Conservation (phyloP, 2,113 vertebrate genomes). For the Anthoscopus minutus region DNA sequence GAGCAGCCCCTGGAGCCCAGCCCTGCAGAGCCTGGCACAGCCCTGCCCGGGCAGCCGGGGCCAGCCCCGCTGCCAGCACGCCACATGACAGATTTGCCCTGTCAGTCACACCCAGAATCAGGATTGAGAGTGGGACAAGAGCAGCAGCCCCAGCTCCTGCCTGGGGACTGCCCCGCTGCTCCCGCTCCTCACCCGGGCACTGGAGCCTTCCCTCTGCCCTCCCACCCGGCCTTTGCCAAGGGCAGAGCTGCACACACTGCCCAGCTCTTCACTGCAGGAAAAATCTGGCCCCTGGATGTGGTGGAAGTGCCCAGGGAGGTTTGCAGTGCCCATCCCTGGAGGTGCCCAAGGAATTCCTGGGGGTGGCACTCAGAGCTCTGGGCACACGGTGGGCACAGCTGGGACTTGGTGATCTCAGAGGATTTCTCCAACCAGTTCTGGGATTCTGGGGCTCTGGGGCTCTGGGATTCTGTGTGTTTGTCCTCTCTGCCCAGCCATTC, state of each 20-base stretch:
- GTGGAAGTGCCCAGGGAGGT: too few species aligned
- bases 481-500: fast-evolving
- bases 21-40: too few species aligned
- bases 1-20: too few species aligned
- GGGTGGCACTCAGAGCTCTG: neutral
- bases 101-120: neutral
- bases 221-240: too few species aligned
- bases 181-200: neutral
- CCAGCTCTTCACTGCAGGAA: neutral
- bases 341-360: neutral
- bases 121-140: fast-evolving
- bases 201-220: neutral
- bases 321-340: too few species aligned
- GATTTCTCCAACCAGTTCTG: neutral
- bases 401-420: neutral
- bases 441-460: neutral
- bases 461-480: neutral
- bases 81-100: neutral
- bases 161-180: neutral
- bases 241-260: fast-evolving
- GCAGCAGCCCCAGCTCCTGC: neutral
- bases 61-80: too few species aligned
- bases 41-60: too few species aligned
- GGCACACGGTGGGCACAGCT: neutral
- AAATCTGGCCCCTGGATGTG: too few species aligned